Evolutionary conservation across 1,140 invertebrate species (phyloP).

Genomic region (Leptopilina clavipes): DNA sequence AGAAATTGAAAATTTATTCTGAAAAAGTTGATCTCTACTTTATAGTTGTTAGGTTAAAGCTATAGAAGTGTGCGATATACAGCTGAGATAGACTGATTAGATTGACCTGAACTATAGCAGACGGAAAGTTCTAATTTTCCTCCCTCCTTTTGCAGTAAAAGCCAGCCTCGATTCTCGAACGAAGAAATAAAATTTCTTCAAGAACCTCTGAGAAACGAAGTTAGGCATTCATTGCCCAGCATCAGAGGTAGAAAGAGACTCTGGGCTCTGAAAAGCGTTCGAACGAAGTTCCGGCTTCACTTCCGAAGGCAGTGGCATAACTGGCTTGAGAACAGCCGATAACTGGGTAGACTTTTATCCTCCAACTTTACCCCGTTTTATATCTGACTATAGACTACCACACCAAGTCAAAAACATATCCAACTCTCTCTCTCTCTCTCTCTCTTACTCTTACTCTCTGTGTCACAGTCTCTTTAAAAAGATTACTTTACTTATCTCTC

Average conservation of each 20-base stretch:
- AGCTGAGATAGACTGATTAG: conserved; percentile 27
- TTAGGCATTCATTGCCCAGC: conserved; percentile 38
- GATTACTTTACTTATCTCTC: neutral
- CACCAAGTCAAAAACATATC: conserved; percentile 10
- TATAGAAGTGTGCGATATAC: neutral
- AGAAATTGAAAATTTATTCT: no score
- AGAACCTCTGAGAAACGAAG: conserved; percentile 38
- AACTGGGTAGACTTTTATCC: conserved; percentile 34
- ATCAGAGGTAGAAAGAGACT: conserved; percentile 31
- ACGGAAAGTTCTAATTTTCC: conserved; percentile 30
- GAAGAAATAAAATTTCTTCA: conserved; percentile 33
- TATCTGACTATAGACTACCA: neutral
- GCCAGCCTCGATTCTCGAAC: conserved; percentile 30
- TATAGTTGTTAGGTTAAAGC: no score
- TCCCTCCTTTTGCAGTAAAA: conserved; percentile 12
- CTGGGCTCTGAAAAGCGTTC: conserved; percentile 28
- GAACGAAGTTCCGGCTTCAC: conserved; percentile 34
- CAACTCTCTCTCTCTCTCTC: neutral
- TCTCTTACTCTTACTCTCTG: no score
- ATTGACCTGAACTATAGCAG: conserved; percentile 27
- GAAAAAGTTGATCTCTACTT: neutral
- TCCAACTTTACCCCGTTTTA: conserved; percentile 5
- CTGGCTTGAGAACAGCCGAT: conserved; percentile 33
- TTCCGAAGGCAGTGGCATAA: conserved; percentile 32
- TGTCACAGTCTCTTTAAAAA: conserved; percentile 8